Base-by-base conservation (phyloP, 2,113 vertebrate genomes). In the Heteronetta atricapilla region DNA sequence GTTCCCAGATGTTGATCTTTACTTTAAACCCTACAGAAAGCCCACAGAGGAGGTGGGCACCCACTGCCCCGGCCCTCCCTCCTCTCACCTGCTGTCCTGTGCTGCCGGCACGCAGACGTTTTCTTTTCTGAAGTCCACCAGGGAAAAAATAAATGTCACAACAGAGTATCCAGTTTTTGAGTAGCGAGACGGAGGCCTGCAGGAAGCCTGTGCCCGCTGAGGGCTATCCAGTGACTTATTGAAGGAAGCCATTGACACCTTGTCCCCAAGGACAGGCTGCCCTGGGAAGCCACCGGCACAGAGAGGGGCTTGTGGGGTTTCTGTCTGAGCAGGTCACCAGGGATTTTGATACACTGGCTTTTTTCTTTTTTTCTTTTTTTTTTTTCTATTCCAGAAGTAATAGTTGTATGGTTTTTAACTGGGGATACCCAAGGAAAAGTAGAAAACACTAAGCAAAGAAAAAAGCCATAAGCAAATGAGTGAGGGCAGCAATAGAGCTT, bases 201-300 rank as follows among this genome's bases (percentile, higher is more conserved):
- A 0, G 93, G 89, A 63, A 96, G 79, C 75, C 89, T 26, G 68
- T 0, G 33, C 34, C 89, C 17, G 55, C 86, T 60, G 76, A 44
- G 46, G 93, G 95, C 95, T 97, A 97, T 97, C 92, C 96, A 96
- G 91, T 97, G 95, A 96, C 95, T 96, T 76, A 93, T 53, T 97
- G 56, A 95, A 95, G 95, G 91, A 79, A 92, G 28, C 75, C 95
- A 97, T 96, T 96, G 93, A 97, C 95, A 84, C 86, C 95, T 96
- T 94, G 66, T 97, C 97, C 97, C 97, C 86, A 96, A 97, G 97
- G 97, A 97, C 62, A 83, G 18, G 90, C 67, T 82, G 88, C 59
- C 73, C 42, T 63, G 88, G 46, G 67, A 88, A 96, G 94, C 6
- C 59, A 87, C 70, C 2, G 23, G 94, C 90, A 97, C 95, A 97